Conservation (phyloP, 2,797 vertebrate genomes). For the Tamandua tetradactyla region DNA sequence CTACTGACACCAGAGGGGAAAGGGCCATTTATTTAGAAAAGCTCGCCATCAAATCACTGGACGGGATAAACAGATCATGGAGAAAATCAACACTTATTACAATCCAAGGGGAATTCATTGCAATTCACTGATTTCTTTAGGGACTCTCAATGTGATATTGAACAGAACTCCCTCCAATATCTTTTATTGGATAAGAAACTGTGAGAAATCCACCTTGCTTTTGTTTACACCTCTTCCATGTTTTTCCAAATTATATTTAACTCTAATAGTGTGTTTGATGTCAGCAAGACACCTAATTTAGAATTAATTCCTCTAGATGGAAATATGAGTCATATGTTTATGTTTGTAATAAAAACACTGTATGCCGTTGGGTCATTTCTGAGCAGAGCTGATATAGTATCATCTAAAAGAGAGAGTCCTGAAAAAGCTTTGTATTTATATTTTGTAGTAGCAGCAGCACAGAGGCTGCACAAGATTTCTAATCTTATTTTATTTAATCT, state of each 20-base stretch:
- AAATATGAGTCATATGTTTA: constrained; percentile 54
- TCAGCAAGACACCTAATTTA: constrained; percentile 54
- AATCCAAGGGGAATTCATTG: constrained; percentile 23
- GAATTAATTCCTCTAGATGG: constrained; percentile 62
- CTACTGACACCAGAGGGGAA: constrained; percentile 58
- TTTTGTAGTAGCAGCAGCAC: constrained; percentile 45
- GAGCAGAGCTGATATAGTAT: not conserved
- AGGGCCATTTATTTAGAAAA: constrained; percentile 79
- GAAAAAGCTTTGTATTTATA: constrained; percentile 40
- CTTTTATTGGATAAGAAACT: not conserved
- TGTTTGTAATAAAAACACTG: not conserved
- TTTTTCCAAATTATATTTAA: constrained; percentile 53
- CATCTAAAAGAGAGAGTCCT: constrained; percentile 39
- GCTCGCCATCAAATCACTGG: constrained; percentile 72
- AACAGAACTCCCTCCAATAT: constrained; percentile 50
- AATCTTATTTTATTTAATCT: constrained; percentile 65
- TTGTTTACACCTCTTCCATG: not conserved
- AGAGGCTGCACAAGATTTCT: constrained; percentile 46
- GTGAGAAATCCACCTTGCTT: not conserved
- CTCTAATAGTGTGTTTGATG: not conserved
- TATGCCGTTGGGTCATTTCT: not conserved
- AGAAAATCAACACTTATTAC: constrained; percentile 68
- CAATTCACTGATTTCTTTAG: constrained; percentile 27
- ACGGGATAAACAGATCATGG: constrained; percentile 75
- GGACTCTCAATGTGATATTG: not conserved